These are phyloP conservation scores for Sebastes diaconus DNA, from an alignment of 2,797 vertebrate species.

Conservation along the genomic window DNA sequence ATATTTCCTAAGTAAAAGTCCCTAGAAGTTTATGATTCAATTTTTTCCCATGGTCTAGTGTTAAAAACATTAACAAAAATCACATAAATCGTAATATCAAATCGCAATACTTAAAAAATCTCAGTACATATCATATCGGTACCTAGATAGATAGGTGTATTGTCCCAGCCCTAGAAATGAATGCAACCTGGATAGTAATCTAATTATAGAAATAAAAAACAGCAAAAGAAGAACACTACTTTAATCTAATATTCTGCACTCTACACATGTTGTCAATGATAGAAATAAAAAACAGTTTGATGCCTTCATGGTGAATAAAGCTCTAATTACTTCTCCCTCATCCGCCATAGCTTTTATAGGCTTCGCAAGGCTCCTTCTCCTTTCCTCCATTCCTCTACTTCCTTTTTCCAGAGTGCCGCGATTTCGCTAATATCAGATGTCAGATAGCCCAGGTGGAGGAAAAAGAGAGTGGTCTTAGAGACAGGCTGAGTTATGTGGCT, in stretches of 20 bases:
- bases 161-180: no score
- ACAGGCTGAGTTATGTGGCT: constrained; percentile 78
- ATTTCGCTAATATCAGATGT: constrained; percentile 77
- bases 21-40: fast-evolving
- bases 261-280: constrained; percentile 27
- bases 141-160: no score
- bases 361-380: constrained; percentile 26
- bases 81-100: fast-evolving
- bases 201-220: not conserved
- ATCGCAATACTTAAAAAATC: no score
- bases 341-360: constrained; percentile 20
- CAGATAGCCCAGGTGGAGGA: constrained; percentile 73
- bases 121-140: no score
- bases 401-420: constrained; percentile 55
- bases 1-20: no score
- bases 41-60: no score
- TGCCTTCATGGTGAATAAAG: constrained; percentile 44
- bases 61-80: no score
- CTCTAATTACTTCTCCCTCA: constrained; percentile 46
- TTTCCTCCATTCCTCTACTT: constrained; percentile 40
- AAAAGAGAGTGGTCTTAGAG: constrained; percentile 74
- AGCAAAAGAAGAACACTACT: constrained; percentile 6
- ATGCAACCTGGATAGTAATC: not conserved
- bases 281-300: constrained; percentile 32
- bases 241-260: constrained; percentile 39